Conservation (phyloP, 2,888 invertebrate genomes). For the Sphaerophoria rueppellii region DNA sequence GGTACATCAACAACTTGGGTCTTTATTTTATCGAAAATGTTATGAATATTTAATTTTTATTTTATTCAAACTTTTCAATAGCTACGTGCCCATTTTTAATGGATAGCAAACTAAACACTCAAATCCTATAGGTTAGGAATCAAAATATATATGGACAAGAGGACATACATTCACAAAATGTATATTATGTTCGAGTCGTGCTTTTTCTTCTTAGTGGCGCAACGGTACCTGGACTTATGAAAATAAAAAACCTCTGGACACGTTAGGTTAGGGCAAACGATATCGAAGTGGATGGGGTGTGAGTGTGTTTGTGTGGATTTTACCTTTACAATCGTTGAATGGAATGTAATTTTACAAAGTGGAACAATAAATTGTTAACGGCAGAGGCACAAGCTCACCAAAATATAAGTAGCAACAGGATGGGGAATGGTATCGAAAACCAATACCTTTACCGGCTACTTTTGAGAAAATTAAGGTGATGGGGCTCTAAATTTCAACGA, state of each 20-base stretch:
- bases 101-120: constrained; percentile 23
- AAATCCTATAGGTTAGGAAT: background rate
- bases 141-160: too few species aligned
- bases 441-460: constrained; percentile 44
- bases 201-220: too few species aligned
- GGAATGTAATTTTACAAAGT: constrained; percentile 72
- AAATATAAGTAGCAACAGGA: too few species aligned
- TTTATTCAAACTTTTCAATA: constrained; percentile 71
- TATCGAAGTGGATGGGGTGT: background rate
- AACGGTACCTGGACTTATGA: constrained; percentile 1
- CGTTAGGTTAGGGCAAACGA: background rate
- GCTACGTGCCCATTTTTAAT: constrained; percentile 56
- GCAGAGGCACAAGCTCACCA: background rate
- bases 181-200: too few species aligned
- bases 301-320: background rate
- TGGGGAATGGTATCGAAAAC: too few species aligned
- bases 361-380: constrained; percentile 72
- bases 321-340: constrained; percentile 40
- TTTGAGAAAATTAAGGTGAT: constrained; percentile 68
- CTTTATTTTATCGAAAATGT: constrained; percentile 62
- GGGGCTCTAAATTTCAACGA: constrained; percentile 62
- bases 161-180: too few species aligned
- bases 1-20: constrained; percentile 2
- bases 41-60: constrained; percentile 73
- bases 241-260: constrained; percentile 25